These are phyloP conservation scores for Numenius arquata DNA, from an alignment of 2,113 vertebrate species.

Conservation along the genomic window DNA sequence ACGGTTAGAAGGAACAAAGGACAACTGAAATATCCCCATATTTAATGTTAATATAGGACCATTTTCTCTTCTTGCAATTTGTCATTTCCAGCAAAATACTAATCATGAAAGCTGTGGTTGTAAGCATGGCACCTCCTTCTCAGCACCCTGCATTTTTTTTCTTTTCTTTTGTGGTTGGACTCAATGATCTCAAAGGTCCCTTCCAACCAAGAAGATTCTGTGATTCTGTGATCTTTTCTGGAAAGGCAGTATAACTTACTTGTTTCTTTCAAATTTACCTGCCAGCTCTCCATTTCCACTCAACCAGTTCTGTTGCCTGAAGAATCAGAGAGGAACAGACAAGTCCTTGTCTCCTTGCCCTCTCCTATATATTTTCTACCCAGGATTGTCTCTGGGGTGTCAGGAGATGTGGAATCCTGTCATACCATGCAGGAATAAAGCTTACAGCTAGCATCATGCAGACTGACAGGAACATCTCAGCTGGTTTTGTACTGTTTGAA, in stretches of 20 bases:
- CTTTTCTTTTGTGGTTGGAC: no score
- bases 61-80: neutral
- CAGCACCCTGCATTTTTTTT: rapidly evolving
- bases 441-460: neutral
- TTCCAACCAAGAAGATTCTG: no score
- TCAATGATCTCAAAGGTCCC: no score
- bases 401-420: neutral
- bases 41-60: neutral
- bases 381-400: neutral
- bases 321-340: neutral
- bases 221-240: no score
- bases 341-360: neutral
- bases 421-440: rapidly evolving
- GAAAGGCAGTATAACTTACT: neutral
- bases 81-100: neutral
- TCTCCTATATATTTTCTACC: neutral
- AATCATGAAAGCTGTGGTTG: neutral
- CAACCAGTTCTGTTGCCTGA: neutral
- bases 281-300: neutral
- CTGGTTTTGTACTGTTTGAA: neutral
- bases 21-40: neutral
- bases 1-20: neutral
- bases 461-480: neutral
- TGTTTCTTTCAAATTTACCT: neutral
- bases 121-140: neutral